phyloP scores from a whole-genome alignment of 1,140 invertebrate genomes.

The Drosophila prosaltans region DNA sequence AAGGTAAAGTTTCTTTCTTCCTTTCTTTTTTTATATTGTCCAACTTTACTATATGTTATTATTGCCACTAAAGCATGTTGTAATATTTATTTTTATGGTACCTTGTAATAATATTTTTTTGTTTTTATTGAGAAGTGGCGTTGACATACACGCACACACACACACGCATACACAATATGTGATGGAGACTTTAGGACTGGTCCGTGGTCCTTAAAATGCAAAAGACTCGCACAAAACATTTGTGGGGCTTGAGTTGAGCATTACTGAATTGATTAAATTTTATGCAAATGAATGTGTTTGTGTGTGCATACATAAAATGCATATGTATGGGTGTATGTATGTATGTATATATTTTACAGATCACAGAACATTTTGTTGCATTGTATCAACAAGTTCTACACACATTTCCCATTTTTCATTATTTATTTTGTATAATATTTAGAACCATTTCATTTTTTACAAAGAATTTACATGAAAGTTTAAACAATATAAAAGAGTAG shows the following conservation, averaged over 20 bases:
- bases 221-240: constrained; percentile 1
- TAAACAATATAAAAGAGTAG: too few relatives aligned
- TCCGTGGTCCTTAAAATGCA: constrained; percentile 10
- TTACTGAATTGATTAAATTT: constrained; percentile 6
- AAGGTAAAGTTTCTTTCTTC: neutral
- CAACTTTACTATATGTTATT: constrained; percentile 18
- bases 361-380: constrained; percentile 1
- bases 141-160: neutral
- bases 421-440: neutral
- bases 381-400: constrained; percentile 1
- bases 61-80: constrained; percentile 28
- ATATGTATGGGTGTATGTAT: neutral
- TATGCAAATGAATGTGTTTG: constrained; percentile 2
- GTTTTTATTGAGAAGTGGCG: constrained; percentile 39
- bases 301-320: too few relatives aligned
- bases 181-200: neutral
- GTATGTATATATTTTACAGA: neutral
- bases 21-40: neutral
- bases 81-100: constrained; percentile 16
- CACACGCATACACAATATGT: neutral
- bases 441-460: neutral
- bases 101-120: constrained; percentile 44
- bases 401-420: neutral
- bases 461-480: too few relatives aligned
- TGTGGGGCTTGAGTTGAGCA: too few relatives aligned